These are phyloP conservation scores for Sesia bembeciformis DNA, from an alignment of 2,888 invertebrate species.

Conservation along the genomic window DNA sequence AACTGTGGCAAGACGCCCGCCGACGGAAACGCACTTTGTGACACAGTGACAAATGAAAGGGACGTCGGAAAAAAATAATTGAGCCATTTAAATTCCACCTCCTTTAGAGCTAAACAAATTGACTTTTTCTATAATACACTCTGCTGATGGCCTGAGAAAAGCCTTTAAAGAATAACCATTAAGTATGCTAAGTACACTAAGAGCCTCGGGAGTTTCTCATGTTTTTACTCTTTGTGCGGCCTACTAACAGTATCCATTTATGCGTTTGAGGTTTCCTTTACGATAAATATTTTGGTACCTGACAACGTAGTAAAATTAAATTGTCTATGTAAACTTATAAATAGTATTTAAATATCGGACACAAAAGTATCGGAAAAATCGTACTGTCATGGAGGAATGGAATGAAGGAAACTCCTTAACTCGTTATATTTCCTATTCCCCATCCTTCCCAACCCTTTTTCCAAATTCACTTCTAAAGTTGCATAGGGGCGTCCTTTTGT, in stretches of 20 bases:
- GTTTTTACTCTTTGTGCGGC: not conserved
- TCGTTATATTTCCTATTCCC: too few relatives aligned
- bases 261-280: not conserved
- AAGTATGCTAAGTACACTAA: not conserved
- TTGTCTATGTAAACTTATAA: too few relatives aligned
- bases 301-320: too few relatives aligned
- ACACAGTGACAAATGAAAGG: slow-evolving; percentile 46
- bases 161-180: not conserved
- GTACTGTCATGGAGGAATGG: too few relatives aligned
- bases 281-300: not conserved
- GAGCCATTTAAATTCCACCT: slow-evolving; percentile 44
- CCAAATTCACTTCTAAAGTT: too few relatives aligned
- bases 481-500: too few relatives aligned
- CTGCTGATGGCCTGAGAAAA: not conserved
- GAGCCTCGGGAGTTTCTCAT: not conserved
- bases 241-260: too few relatives aligned
- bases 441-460: too few relatives aligned
- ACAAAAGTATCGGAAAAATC: too few relatives aligned
- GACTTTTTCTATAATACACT: slow-evolving; percentile 25
- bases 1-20: slow-evolving; percentile 29
- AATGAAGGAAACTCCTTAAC: too few relatives aligned
- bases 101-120: slow-evolving; percentile 47
- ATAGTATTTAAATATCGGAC: too few relatives aligned
- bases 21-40: slow-evolving; percentile 15
- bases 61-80: slow-evolving; percentile 44